Conservation (phyloP, 1,140 invertebrate species). For the Drosophila orosa region DNA sequence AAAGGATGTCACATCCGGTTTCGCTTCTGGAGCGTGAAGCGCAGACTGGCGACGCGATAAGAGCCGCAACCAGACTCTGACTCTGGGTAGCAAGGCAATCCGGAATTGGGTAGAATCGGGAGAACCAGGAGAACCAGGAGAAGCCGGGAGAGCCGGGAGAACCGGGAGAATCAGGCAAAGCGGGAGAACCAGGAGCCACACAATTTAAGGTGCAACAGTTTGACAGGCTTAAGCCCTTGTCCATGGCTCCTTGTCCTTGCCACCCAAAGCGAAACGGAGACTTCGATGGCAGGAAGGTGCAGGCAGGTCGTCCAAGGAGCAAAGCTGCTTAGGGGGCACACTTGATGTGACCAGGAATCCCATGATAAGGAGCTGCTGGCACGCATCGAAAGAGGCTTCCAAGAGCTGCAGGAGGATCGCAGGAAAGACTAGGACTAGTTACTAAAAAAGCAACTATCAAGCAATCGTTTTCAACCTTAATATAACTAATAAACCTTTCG, state of each 20-base stretch:
- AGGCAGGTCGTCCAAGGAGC: background rate
- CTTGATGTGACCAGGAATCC: constrained; percentile 17
- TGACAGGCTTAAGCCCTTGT: constrained; percentile 46
- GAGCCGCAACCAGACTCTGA: constrained; percentile 35
- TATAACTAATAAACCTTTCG: background rate
- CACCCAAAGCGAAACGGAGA: background rate
- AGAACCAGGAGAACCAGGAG: background rate
- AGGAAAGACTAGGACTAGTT: too few relatives aligned
- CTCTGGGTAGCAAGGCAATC: constrained; percentile 2
- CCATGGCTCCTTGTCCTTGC: constrained; percentile 1
- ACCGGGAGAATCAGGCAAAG: too few relatives aligned
- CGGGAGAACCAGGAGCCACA: background rate
- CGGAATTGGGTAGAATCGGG: constrained; percentile 5
- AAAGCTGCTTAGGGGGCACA: constrained; percentile 42
- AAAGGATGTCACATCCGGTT: constrained; percentile 84
- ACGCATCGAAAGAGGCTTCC: constrained; percentile 5
- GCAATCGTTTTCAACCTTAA: too few relatives aligned
- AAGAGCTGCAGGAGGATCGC: constrained; percentile 1
- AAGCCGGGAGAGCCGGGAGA: background rate
- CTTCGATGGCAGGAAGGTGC: background rate
- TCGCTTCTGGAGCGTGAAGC: constrained; percentile 79
- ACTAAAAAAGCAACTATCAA: background rate
- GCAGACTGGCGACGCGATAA: constrained; percentile 75
- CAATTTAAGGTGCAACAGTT: constrained; percentile 70
- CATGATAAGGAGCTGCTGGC: constrained; percentile 20